phyloP scores from a whole-genome alignment of 2,797 vertebrate genomes.

The Takifugu ocellatus region DNA sequence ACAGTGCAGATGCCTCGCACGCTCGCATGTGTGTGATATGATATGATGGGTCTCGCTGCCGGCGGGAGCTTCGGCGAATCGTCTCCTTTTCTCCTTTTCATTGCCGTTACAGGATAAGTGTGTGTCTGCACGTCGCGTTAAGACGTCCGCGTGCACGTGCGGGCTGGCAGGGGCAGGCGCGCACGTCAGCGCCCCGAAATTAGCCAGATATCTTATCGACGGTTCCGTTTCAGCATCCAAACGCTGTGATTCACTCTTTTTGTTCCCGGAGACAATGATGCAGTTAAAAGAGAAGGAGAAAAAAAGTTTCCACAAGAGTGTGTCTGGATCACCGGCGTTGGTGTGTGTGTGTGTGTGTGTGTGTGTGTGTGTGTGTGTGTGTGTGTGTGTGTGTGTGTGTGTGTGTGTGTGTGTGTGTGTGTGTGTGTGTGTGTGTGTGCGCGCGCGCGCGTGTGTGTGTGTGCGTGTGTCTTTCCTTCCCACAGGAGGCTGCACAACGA shows the following conservation, averaged over 20 bases:
- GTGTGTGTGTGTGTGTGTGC: too few relatives aligned
- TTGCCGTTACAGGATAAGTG: slow-evolving; percentile 50
- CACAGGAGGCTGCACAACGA: slow-evolving; percentile 92
- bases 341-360: too few relatives aligned
- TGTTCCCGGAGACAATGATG: slow-evolving; percentile 58
- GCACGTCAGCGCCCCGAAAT: slow-evolving; percentile 73
- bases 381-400: slow-evolving; percentile 12
- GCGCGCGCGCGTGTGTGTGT: too few relatives aligned
- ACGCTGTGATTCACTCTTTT: slow-evolving; percentile 70
- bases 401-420: slow-evolving; percentile 3
- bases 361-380: neutral
- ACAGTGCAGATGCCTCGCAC: slow-evolving; percentile 66
- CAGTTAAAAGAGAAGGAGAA: slow-evolving; percentile 22
- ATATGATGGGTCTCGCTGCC: slow-evolving; percentile 70
- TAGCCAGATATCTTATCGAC: slow-evolving; percentile 75
- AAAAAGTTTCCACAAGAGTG: neutral
- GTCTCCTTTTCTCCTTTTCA: slow-evolving; percentile 57
- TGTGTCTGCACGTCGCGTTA: slow-evolving; percentile 21
- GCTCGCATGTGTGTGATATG: slow-evolving; percentile 73
- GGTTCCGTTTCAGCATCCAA: slow-evolving; percentile 71
- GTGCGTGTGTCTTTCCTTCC: slow-evolving; percentile 43
- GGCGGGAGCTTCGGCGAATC: slow-evolving; percentile 62
- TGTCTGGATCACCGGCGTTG: too few relatives aligned
- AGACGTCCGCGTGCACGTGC: slow-evolving; percentile 3
- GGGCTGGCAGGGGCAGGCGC: slow-evolving; percentile 63